Evolutionary conservation across 2,888 invertebrate species (phyloP).

Genomic region (Spialia ferax): DNA sequence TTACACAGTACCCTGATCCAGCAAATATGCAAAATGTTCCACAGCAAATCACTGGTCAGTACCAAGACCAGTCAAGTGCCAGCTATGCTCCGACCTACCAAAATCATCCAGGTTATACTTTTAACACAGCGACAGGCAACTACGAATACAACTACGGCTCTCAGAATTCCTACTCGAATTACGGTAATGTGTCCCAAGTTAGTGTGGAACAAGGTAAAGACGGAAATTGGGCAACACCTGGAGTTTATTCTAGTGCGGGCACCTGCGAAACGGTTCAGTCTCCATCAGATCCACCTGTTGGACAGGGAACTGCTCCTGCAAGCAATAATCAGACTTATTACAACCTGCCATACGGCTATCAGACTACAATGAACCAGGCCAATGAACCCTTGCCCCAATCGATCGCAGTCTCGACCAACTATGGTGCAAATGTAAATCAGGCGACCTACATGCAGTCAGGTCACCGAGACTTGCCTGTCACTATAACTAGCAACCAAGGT

Average conservation of each 20-base stretch:
- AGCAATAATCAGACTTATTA: conserved; percentile 71
- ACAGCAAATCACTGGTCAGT: conserved; percentile 34
- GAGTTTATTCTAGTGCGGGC: conserved; percentile 82
- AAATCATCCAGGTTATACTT: conserved; percentile 88
- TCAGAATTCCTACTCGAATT: conserved; percentile 71
- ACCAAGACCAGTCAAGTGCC: conserved; percentile 54
- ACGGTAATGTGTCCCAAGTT: conserved; percentile 54
- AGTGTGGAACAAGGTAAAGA: conserved; percentile 62
- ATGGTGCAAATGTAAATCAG: conserved; percentile 68
- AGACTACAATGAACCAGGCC: conserved; percentile 63
- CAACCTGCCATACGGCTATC: conserved; percentile 81
- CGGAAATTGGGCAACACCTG: conserved; percentile 62
- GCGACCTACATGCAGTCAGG: conserved; percentile 76
- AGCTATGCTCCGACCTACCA: conserved; percentile 69
- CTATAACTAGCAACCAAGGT: conserved; percentile 74
- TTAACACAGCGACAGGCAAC: conserved; percentile 81
- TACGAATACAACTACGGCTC: conserved; percentile 89
- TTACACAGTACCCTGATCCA: conserved; percentile 14
- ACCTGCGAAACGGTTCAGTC: conserved; percentile 77
- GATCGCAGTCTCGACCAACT: conserved; percentile 62
- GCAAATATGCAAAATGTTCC: conserved; percentile 11
- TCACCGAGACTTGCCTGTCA: conserved; percentile 64
- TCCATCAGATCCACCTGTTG: conserved; percentile 69
- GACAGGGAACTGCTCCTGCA: conserved; percentile 50
- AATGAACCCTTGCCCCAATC: conserved; percentile 58